Base-by-base conservation (phyloP, 2,888 invertebrate species). In the Cephus sareptanus region DNA sequence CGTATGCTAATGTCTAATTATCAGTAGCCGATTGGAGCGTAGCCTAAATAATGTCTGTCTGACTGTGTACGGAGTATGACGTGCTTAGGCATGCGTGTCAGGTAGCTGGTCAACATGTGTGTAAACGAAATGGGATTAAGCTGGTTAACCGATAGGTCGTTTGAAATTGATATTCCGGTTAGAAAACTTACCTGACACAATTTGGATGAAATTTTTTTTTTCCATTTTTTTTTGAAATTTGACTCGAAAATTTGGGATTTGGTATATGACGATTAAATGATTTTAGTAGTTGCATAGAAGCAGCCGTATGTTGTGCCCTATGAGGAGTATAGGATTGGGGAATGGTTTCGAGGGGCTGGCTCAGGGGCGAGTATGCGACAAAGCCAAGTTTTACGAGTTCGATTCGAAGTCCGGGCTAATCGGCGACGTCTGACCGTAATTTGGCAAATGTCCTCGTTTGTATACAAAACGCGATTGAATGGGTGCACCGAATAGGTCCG, bases 391-490 rank as follows among this genome's bases (percentile, higher is more conserved):
- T 71, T 71, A 71, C 34, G 77, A 80, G 77, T 77, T 78, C 75
- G 79, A 81, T 80, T 76, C 79, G 79, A 79, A 77, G 33, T 79
- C 75, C 74, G 77, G 78, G 77, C 83, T 82, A 82, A 84, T 85
- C 84, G 83, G 80, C 79, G 80, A 79, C 76, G 80, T 79, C 82
- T 77, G 82, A 80, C 80, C 81, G 82, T 84, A 83, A 85, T 84
- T 85, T 83, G 81, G 82, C 83, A 79, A 83, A 82, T 77, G 79
- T 79, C 68, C 71, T 73, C 77, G 79, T 76, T 80, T 80, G 80
- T 81, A 80, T 82, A 82, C 79, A 78, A 81, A 83, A 80, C 76
- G 81, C 80, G 75, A 79, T 81, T 79, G 80, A 82, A 82, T 82
- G 80, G 79, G 56, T 31, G 73, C 76, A 75, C 69, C 73, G 73